Base-by-base conservation (phyloP, 2,113 vertebrate genomes). In the Oreochromis spilurus region DNA sequence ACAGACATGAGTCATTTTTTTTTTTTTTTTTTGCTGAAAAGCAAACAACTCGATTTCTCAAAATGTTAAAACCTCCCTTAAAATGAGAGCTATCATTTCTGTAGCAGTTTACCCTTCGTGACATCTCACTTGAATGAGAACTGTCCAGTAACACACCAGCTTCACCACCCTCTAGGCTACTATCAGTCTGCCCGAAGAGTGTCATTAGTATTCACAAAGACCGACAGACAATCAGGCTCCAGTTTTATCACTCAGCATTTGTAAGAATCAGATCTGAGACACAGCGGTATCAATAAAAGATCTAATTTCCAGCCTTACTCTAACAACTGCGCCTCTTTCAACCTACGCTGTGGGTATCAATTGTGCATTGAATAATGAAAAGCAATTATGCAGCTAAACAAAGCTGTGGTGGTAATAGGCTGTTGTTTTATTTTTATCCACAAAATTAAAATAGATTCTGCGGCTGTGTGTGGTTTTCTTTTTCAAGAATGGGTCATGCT, bases 341-440 rank as follows among this genome's bases (percentile, higher is more conserved):
- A 91, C 94, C 89, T 84, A 95, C 94, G 92, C 94, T 91, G 91
- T 90, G 87, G 94, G 95, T 96, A 96, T 95, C 95, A 94, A 93
- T 92, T 95, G 93, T 94, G 92, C 91, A 48, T 86, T 93, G 91
- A 96, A 96, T 96, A 96, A 96, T 96, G 95, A 96, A 96, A 95
- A 91, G 94, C 95, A 96, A 96, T 95, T 96, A 96, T 93, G 94
- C 92, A 82, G 94, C 94, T 94, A 95, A 95, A 96, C 94, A 95
- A 96, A 96, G 94, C 94, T 88, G 29, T n/a, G 58, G 87, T 50
- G 79, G 93, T 93, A 94, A 94, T 91, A 72, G 85, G 88, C 91
- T 93, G 95, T 95, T 95, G 94, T 94, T 95, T 94, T 94, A 94
- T 94, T 96, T 92, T 91, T 95, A 89, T 92, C 89, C 91, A 79